Evolutionary conservation across 53 echinoderm and acorn worm species (phyloP), one percentile per base, ranked within the genome.

Genomic region (Holothuria leucospilota): DNA sequence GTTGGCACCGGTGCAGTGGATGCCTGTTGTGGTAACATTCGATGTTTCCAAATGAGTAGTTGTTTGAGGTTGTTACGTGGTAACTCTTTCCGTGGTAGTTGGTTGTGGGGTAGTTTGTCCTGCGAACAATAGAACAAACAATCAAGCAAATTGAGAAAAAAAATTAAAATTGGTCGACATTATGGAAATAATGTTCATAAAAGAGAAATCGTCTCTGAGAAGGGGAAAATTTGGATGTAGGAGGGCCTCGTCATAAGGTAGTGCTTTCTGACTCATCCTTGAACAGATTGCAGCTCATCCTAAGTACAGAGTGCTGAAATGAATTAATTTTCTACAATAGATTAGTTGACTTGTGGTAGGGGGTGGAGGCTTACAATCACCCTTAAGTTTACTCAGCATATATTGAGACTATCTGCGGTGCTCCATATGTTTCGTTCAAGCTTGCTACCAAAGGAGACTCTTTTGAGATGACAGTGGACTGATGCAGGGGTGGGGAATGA

Each of bases 261-360:
- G 62, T 20, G 34, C 18, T 39, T 61, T 2, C 29, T 60, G 29
- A 62, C 80, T 62, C 8, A 80, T 27, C 80, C 80, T 16, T 58
- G 15, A 14, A 80, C 62, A 21, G 80, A 59, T 24, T 58, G 25
- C 38, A 59, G 38, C 52, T 16, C 18, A 15, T 61, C 80, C 5
- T 15, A 10, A 34, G 80, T 58, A 59, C 80, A 80, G 13, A 62
- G 80, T 25, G 28, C 80, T 80, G 80, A 67, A 27, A 67, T n/a
- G n/a, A n/a, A n/a, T n/a, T n/a, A n/a, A n/a, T n/a, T n/a, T n/a
- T n/a, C n/a, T n/a, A n/a, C n/a, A n/a, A n/a, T n/a, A n/a, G n/a
- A n/a, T n/a, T n/a, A n/a, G n/a, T n/a, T n/a, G n/a, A n/a, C n/a
- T n/a, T n/a, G n/a, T n/a, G n/a, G n/a, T n/a, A n/a, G n/a, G n/a